Conservation (phyloP, 2,888 invertebrate species). For the Hylaea fasciaria region DNA sequence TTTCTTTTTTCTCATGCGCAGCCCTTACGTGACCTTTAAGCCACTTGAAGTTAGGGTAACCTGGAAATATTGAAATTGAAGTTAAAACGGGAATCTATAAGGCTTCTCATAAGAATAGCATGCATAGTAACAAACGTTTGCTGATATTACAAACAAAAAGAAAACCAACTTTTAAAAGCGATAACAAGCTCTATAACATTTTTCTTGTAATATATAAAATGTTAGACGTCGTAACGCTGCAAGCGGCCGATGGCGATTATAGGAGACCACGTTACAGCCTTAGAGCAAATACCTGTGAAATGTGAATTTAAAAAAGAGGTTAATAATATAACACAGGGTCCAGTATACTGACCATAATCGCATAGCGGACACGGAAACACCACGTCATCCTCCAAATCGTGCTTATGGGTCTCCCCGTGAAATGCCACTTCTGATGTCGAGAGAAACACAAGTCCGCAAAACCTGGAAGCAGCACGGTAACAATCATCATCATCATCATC, state of each 20-base stretch:
- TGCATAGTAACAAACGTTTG: too few relatives aligned
- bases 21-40: slow-evolving; percentile 72
- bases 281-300: too few relatives aligned
- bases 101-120: too few relatives aligned
- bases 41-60: slow-evolving; percentile 73
- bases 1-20: slow-evolving; percentile 61
- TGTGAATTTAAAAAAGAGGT: too few relatives aligned
- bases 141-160: too few relatives aligned
- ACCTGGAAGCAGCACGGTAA: slow-evolving; percentile 52
- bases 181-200: too few relatives aligned
- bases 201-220: too few relatives aligned
- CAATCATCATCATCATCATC: background rate
- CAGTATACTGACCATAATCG: slow-evolving; percentile 65
- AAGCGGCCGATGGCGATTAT: too few relatives aligned
- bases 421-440: slow-evolving; percentile 59
- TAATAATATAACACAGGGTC: too few relatives aligned
- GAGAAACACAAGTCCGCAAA: slow-evolving; percentile 64
- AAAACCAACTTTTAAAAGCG: too few relatives aligned
- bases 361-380: slow-evolving; percentile 76
- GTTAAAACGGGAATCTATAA: background rate
- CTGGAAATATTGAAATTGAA: slow-evolving; percentile 47
- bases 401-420: slow-evolving; percentile 72
- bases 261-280: too few relatives aligned
- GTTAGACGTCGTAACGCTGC: too few relatives aligned
- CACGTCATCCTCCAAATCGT: slow-evolving; percentile 66